phyloP scores from a whole-genome alignment of 2,113 vertebrate genomes.

The Forbesichthys agassizii region DNA sequence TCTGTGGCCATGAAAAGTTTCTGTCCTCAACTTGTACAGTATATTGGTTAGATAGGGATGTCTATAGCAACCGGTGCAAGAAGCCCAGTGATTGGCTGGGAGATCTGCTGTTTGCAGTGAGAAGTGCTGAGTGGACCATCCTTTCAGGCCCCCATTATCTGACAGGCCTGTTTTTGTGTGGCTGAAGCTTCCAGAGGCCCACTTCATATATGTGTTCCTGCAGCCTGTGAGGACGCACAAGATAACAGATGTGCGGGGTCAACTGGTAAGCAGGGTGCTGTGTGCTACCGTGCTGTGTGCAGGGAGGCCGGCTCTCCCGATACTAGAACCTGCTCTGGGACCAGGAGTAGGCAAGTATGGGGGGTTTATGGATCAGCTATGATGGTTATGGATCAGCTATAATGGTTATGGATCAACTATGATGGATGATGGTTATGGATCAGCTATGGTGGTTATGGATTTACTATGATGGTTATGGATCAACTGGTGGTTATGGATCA shows the following conservation, averaged over 20 bases:
- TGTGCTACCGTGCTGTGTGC: constrained; percentile 34
- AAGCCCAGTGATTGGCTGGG: constrained; percentile 61
- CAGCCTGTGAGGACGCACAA: constrained; percentile 71
- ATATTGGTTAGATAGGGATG: constrained; percentile 17
- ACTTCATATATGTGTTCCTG: constrained; percentile 73
- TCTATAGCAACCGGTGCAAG: constrained; percentile 59
- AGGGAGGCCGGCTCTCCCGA: too few relatives aligned
- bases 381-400: too few relatives aligned
- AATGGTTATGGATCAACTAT: not conserved
- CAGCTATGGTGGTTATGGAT: too few relatives aligned
- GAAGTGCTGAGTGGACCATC: constrained; percentile 80
- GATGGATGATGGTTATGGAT: too few relatives aligned
- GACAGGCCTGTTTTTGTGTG: constrained; percentile 70
- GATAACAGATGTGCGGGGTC: constrained; percentile 83
- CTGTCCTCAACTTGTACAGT: not conserved
- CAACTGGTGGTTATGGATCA: too few relatives aligned
- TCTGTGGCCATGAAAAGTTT: not conserved
- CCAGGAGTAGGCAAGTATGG: too few relatives aligned
- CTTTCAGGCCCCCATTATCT: constrained; percentile 74
- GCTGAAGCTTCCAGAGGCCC: constrained; percentile 76
- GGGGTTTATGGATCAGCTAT: too few relatives aligned
- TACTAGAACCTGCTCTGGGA: too few relatives aligned
- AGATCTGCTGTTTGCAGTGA: constrained; percentile 47
- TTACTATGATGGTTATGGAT: too few relatives aligned
- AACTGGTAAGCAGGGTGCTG: constrained; percentile 77